Percentiles rank a stretch among this genome's conserved stretches.
Evolutionary conservation across 2,888 invertebrate genomes (phyloP).

Genomic region (Drosophila percnosoma): DNA sequence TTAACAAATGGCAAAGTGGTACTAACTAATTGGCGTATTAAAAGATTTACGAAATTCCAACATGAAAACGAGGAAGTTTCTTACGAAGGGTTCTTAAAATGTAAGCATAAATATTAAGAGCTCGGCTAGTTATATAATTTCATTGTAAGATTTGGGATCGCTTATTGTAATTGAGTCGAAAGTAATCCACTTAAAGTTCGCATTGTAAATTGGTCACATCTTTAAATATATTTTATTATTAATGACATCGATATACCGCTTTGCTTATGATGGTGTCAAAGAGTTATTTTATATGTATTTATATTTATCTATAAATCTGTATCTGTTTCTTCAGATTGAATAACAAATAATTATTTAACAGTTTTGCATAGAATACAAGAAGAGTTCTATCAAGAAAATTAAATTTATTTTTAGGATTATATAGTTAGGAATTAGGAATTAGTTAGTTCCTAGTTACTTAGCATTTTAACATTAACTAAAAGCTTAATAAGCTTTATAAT

Average conservation of each 20-base stretch:
- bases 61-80: slow-evolving; percentile 9
- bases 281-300: neutral
- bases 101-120: slow-evolving; percentile 15
- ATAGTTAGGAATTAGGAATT: too few species aligned
- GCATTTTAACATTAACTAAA: too few species aligned
- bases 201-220: neutral
- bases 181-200: neutral
- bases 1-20: slow-evolving; percentile 13
- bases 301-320: neutral
- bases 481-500: too few species aligned
- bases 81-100: slow-evolving; percentile 29
- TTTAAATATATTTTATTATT: neutral
- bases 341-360: neutral
- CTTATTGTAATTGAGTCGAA: neutral
- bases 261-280: neutral
- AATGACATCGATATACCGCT: neutral
- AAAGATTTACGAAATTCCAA: slow-evolving; percentile 35
- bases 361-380: too few species aligned
- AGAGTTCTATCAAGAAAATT: too few species aligned
- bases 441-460: too few species aligned
- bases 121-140: slow-evolving; percentile 11
- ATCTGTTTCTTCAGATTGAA: neutral
- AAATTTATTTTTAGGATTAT: too few species aligned
- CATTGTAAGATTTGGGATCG: slow-evolving; percentile 17
- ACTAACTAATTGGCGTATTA: slow-evolving; percentile 46